phyloP scores from a whole-genome alignment of 2,113 vertebrate genomes.

The Microcebus lehilahytsara region DNA sequence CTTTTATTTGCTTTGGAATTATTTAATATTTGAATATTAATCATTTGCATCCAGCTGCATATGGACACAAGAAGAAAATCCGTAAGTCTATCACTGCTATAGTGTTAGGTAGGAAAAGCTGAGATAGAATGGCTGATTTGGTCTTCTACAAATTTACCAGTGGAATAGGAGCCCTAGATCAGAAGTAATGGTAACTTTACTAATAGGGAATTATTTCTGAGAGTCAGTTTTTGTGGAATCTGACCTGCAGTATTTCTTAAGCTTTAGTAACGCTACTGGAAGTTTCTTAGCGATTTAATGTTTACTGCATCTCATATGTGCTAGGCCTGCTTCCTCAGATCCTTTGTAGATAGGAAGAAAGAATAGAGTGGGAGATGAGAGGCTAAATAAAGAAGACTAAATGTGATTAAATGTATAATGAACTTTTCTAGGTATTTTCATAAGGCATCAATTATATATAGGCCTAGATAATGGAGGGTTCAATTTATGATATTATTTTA shows the following conservation, averaged over 20 bases:
- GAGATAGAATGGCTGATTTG: conserved; percentile 14
- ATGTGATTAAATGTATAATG: neutral
- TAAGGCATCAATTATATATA: neutral
- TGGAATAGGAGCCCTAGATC: neutral
- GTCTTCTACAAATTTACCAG: conserved; percentile 22
- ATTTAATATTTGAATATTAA: conserved; percentile 72
- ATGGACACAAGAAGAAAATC: conserved; percentile 54
- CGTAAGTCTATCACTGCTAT: conserved; percentile 37
- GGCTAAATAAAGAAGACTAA: neutral
- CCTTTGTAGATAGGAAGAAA: neutral
- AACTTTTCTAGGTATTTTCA: conserved; percentile 28
- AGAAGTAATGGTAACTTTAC: neutral
- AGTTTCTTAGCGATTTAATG: neutral
- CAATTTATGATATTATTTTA: neutral
- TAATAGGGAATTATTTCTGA: neutral
- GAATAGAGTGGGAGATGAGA: neutral
- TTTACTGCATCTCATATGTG: neutral
- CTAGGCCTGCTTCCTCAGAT: neutral
- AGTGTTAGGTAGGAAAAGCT: conserved; percentile 56
- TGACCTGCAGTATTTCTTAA: neutral
- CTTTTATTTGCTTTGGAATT: conserved; percentile 66
- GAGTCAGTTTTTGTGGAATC: neutral
- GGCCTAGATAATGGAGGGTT: neutral
- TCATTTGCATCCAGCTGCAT: conserved; percentile 69
- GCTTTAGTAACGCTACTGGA: neutral